These are phyloP conservation scores for Hirtodrosophila trivittata DNA, from an alignment of 2,888 invertebrate genomes.

Conservation along the genomic window DNA sequence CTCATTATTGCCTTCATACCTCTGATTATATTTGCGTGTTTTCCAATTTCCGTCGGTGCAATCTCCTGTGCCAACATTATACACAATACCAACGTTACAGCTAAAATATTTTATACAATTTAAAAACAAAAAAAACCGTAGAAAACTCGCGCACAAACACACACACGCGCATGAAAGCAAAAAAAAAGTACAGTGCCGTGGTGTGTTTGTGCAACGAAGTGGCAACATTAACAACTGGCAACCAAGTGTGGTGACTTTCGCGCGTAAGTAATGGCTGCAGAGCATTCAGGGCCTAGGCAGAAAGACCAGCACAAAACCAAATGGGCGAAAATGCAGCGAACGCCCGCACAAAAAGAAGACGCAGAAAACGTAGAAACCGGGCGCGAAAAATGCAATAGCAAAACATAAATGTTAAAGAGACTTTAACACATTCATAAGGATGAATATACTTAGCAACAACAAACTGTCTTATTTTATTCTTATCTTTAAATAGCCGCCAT, in stretches of 20 bases:
- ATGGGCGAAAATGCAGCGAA: conserved; percentile 63
- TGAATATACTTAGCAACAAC: conserved; percentile 1
- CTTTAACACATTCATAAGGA: conserved; percentile 2
- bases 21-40: conserved; percentile 87
- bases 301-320: conserved; percentile 61
- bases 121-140: conserved; percentile 55
- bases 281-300: conserved; percentile 49
- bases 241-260: conserved; percentile 39
- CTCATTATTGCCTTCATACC: conserved; percentile 82
- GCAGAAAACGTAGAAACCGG: conserved; percentile 58
- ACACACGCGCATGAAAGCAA: conserved; percentile 43
- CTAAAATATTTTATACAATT: conserved; percentile 45
- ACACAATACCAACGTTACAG: conserved; percentile 47
- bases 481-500: conserved; percentile 49
- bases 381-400: conserved; percentile 52
- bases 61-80: conserved; percentile 84
- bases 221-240: conserved; percentile 58
- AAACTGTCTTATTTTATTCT: conserved; percentile 13
- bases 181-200: conserved; percentile 77
- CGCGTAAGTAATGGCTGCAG: conserved; percentile 38
- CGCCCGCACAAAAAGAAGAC: conserved; percentile 39
- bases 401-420: conserved; percentile 15
- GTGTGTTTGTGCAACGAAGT: conserved; percentile 59
- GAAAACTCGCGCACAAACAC: conserved; percentile 49
- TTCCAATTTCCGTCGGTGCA: conserved; percentile 87